Percentiles rank a stretch among this genome's conserved stretches.
Conservation (phyloP, 2,888 invertebrate species). For the Dioctria linearis region DNA sequence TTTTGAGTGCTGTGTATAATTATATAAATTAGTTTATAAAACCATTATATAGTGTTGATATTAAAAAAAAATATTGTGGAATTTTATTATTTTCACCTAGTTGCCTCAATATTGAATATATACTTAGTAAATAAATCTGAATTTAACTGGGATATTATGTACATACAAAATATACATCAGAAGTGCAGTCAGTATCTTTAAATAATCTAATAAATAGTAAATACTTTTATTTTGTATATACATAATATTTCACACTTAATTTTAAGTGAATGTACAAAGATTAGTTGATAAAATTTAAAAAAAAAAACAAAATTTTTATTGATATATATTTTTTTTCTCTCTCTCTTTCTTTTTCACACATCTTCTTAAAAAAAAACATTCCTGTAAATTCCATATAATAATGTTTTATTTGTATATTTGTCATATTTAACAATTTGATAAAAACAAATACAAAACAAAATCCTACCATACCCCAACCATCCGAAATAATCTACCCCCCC, state of each 20-base stretch:
- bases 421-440: neutral
- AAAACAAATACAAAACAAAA: slow-evolving; percentile 9
- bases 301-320: slow-evolving; percentile 23
- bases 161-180: neutral
- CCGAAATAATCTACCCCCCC: slow-evolving; percentile 54
- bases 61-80: neutral
- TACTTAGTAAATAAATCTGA: neutral
- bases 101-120: neutral
- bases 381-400: neutral
- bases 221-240: slow-evolving; percentile 8
- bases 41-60: neutral
- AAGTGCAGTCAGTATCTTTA: too few species aligned
- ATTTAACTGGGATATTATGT: neutral
- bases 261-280: slow-evolving; percentile 30
- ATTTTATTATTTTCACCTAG: neutral
- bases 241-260: slow-evolving; percentile 16
- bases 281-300: neutral
- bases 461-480: slow-evolving; percentile 56
- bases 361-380: neutral
- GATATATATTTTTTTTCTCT: slow-evolving; percentile 39
- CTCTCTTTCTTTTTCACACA: slow-evolving; percentile 46
- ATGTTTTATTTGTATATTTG: too few species aligned
- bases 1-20: slow-evolving; percentile 18
- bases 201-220: too few species aligned
- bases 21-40: neutral